phyloP scores from a whole-genome alignment of 2,113 vertebrate species.

The Sylvicapra grimmia region DNA sequence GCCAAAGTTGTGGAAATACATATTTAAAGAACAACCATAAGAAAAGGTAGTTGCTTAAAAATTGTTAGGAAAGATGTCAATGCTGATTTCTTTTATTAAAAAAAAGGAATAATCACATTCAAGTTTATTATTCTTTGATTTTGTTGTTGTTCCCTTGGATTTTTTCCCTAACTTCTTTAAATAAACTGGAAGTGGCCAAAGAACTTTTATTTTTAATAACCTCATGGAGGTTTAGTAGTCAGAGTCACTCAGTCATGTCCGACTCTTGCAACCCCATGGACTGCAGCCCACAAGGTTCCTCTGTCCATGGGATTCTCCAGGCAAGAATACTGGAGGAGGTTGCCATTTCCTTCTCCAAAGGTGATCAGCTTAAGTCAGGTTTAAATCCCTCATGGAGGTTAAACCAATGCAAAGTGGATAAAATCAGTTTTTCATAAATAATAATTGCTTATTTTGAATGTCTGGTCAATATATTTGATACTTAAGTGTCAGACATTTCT shows the following conservation, averaged over 20 bases:
- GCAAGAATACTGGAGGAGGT: too few species aligned
- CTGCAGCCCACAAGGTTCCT: fast-evolving
- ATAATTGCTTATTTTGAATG: too few species aligned
- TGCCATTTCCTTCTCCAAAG: too few species aligned
- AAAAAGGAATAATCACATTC: not conserved
- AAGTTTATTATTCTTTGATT: not conserved
- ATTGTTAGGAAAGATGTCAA: not conserved
- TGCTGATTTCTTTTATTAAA: not conserved
- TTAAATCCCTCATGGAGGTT: too few species aligned
- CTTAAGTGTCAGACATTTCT: not conserved
- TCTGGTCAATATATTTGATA: not conserved
- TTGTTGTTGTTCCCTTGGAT: not conserved
- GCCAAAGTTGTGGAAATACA: not conserved
- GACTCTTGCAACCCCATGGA: too few species aligned
- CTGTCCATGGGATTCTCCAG: too few species aligned
- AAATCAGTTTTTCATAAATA: too few species aligned
- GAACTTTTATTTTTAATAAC: not conserved
- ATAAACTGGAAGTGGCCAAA: not conserved
- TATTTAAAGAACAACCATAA: not conserved
- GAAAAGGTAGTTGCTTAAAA: not conserved
- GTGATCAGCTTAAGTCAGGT: too few species aligned
- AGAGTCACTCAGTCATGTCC: too few species aligned
- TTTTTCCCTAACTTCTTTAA: not conserved
- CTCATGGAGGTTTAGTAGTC: not conserved
- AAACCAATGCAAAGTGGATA: too few species aligned